Base-by-base conservation (phyloP, 1,140 invertebrate species). In the Drosophila pseudoananassae region DNA sequence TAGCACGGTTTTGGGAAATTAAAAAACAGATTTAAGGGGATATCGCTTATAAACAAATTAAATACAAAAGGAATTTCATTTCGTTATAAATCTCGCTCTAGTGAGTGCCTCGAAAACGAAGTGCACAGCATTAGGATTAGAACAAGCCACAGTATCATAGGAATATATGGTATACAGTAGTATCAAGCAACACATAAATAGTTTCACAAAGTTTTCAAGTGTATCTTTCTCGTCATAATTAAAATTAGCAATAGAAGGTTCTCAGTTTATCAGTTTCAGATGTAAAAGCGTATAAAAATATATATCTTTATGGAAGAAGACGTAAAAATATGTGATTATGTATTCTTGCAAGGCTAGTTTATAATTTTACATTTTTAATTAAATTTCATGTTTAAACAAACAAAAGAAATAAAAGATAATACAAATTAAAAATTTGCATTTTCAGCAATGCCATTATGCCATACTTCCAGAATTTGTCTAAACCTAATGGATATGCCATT, bases 41-140 rank as follows among this genome's bases (percentile, higher is more conserved):
- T 29, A 55, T 20, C 17, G 52, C 74, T 88, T 87, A 79, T 59
- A 75, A 76, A 75, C 63, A 83, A 88, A 76, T 76, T 69, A 83
- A 87, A 82, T 87, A 87, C 78, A 71, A 87, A 68, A 78, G 82
- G 74, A 82, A 82, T 87, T 77, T 51, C 53, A 59, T 64, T 65
- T 56, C 25, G 47, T 66, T 68, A 63, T 65, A 85, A 65, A 58
- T 68, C 56, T 79, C 45, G 50, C 54, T 54, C 23, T 36, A 25
- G 56, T 36, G 49, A 66, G 75, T 87, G 82, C 83, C 65, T 60
- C 69, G 64, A 85, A 87, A 85, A 85, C 81, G 58, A 88, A 65
- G 82, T 87, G 82, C 75, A 83, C 63, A 57, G 56, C 53, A 81
- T 75, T 45, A 79, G 54, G 40, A 68, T 69, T 20, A 45, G 59